Percentiles rank a stretch among this genome's conserved stretches.
Conservation (phyloP, 2,888 invertebrate genomes). For the Meteorus colon region DNA sequence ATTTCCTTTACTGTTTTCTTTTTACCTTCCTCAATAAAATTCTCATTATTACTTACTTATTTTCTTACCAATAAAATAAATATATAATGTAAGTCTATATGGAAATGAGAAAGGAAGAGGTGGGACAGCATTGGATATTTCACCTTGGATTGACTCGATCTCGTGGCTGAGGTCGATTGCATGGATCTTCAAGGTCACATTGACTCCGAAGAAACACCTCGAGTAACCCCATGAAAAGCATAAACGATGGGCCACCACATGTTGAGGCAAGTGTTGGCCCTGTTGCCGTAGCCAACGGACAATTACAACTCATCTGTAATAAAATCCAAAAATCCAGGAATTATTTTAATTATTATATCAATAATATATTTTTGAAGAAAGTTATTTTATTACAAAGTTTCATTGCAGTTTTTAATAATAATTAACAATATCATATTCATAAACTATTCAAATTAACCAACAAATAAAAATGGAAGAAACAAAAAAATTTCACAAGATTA, state of each 20-base stretch:
- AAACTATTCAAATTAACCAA: too few species aligned
- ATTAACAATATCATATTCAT: too few species aligned
- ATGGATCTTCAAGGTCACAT: slow-evolving; percentile 91
- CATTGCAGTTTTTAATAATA: too few species aligned
- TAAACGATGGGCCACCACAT: slow-evolving; percentile 88
- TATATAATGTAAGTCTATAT: background rate
- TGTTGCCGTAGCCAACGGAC: slow-evolving; percentile 81
- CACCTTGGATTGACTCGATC: slow-evolving; percentile 67
- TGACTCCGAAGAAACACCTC: slow-evolving; percentile 90
- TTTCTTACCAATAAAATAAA: background rate
- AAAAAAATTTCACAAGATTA: too few species aligned
- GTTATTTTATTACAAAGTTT: too few species aligned
- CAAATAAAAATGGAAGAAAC: too few species aligned
- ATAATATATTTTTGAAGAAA: too few species aligned
- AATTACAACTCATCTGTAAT: slow-evolving; percentile 79
- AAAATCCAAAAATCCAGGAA: background rate
- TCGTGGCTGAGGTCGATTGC: slow-evolving; percentile 79
- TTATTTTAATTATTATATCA: too few species aligned
- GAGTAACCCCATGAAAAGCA: slow-evolving; percentile 92
- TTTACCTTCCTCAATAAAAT: background rate
- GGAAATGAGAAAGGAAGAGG: too few species aligned
- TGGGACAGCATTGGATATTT: background rate
- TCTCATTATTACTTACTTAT: slow-evolving; percentile 12
- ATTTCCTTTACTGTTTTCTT: too few species aligned
- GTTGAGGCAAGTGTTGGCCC: slow-evolving; percentile 90